Evolutionary conservation across 2,797 vertebrate species (phyloP), one percentile per base, ranked within the genome.

Genomic region (Triplophysa bombifrons): DNA sequence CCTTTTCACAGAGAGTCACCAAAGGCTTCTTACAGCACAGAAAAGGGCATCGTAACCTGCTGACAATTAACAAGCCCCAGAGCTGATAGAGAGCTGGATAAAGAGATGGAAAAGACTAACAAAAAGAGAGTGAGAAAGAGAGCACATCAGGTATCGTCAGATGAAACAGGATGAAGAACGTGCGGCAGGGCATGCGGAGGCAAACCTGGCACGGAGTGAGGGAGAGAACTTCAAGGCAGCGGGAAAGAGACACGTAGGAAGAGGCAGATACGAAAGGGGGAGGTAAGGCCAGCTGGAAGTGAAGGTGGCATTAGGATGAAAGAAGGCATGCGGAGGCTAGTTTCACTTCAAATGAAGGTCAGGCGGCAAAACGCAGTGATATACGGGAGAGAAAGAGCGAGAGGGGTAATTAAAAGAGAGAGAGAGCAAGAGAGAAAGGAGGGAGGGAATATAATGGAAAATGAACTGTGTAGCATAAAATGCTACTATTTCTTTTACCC

Each of bases 231-330:
- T 72, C 77, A 73, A 66, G 60, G 69, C 77, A 22, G 41, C 25
- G n/a, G 10, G 50, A 25, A 58, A 73, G 69, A 80, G 63, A 11
- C 44, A 66, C 4, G 22, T 38, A 67, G 50, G 53, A 69, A 80
- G 48, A 51, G 64, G 74, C 67, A 64, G 73, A 22, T 74, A 46
- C 20, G 41, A 9, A 65, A 75, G 50, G 27, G 69, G 51, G 56
- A 68, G 64, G 51, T 68, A 38, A 70, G 65, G 56, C 55, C 60
- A 76, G 71, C 75, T 63, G 71, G 58, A 70, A 78, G 60, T 27
- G 79, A 68, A 84, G 65, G 68, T 85, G 84, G 80, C 85, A 86
- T 85, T 86, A 82, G 80, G 73, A 85, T 85, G 80, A 87, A 85
- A 85, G 83, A 53, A 81, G 69, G 78, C 77, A 64, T 48, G 72